Evolutionary conservation across 2,113 vertebrate genomes (phyloP), one percentile per base, ranked within the genome.

Genomic region (Tursiops truncatus): DNA sequence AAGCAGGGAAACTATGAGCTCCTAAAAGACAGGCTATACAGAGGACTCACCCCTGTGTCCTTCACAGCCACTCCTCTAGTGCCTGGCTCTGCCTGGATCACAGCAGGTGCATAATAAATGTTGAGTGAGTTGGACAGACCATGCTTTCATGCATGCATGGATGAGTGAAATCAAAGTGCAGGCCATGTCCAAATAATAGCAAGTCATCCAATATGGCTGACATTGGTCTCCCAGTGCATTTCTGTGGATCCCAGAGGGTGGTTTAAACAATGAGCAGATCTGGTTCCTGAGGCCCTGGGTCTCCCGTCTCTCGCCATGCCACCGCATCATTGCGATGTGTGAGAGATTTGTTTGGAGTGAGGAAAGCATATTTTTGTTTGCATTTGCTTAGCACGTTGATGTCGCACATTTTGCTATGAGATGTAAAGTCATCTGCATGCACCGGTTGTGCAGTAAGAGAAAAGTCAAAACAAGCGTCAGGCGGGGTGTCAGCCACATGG

Each of bases 291-390:
- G 58, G 83, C 79, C 88, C 95, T 56, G 65, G 81, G 56, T 53
- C 74, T 93, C 60, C 74, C 62, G 83, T 95, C 97, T 98, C 97
- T 97, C 92, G 6, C 96, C 95, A 62, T 85, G 89, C 96, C 92
- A 94, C 8, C 60, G 94, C 76, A 94, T 79, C 81, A 36, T 87
- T 2, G 5, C 11, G 1, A 85, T 1, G 74, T 96, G 95, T 67
- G 93, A 97, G 98, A 95, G 97, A 98, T 97, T 97, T 98, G 98
- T 98, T 98, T 98, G 93, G 97, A 97, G 80, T 89, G 95, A 96
- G 97, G 94, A 87, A 98, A 98, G 97, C 98, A 98, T 97, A 98
- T 98, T 98, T 98, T 97, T 98, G 97, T 98, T 98, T 98, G 98
- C 97, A 98, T 98, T 97, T 98, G 95, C 97, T 98, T 98, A 98